Evolutionary conservation across 2,113 vertebrate genomes (phyloP).

Genomic region (Mobula hypostoma): DNA sequence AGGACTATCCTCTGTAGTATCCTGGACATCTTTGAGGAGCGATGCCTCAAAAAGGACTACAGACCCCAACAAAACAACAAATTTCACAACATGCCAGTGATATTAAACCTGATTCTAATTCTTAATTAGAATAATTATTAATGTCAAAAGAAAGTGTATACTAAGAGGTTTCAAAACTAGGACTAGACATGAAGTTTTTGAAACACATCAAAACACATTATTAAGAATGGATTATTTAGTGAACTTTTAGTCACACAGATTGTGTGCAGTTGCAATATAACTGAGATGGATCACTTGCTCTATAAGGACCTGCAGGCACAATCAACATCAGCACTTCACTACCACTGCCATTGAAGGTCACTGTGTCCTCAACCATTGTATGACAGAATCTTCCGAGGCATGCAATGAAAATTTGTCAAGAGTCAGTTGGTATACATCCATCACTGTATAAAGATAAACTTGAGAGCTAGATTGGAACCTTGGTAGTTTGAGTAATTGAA

Average conservation of each 20-base stretch:
- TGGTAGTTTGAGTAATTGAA: constrained; percentile 4
- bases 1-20: no score
- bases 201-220: background rate
- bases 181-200: background rate
- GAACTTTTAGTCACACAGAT: background rate
- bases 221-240: background rate
- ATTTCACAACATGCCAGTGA: no score
- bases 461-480: background rate
- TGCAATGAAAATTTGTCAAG: background rate
- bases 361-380: background rate
- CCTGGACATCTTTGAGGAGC: no score
- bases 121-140: background rate
- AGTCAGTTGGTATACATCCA: background rate
- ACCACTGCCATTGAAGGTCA: background rate
- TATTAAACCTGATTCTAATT: no score
- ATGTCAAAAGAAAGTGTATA: background rate
- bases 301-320: background rate
- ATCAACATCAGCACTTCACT: background rate
- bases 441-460: background rate
- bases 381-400: background rate
- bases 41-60: no score
- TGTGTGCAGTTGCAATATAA: background rate
- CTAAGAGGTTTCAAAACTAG: background rate
- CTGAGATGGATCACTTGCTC: background rate
- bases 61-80: no score